phyloP scores from a whole-genome alignment of 2,888 invertebrate species.

The Arrhopalites spinosus region DNA sequence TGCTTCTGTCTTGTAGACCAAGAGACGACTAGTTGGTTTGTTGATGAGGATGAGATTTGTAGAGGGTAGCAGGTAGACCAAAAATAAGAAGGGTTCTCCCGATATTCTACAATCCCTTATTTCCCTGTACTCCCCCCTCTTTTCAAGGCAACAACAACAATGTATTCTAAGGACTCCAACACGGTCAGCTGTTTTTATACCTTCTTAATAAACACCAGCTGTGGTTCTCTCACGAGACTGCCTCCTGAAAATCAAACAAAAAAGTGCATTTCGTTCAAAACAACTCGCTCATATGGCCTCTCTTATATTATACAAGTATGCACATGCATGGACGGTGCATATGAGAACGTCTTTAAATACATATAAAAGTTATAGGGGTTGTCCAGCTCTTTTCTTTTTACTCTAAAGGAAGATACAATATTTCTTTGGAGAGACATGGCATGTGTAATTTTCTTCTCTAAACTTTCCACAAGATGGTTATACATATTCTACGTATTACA shows the following conservation, averaged over 20 bases:
- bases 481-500: too few species aligned
- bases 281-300: neutral
- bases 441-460: too few species aligned
- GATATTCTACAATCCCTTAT: too few species aligned
- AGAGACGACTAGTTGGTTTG: too few species aligned
- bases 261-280: constrained; percentile 18
- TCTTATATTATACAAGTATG: neutral
- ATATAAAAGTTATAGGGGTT: neutral
- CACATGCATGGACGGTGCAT: neutral
- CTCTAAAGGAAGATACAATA: too few species aligned
- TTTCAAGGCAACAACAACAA: neutral
- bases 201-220: constrained; percentile 20
- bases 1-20: too few species aligned
- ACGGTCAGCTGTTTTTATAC: constrained; percentile 18
- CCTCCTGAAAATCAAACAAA: constrained; percentile 8
- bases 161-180: neutral
- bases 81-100: neutral
- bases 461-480: too few species aligned
- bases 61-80: neutral
- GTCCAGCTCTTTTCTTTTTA: neutral
- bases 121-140: too few species aligned
- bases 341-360: neutral
- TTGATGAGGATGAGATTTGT: neutral
- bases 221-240: neutral
- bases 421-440: too few species aligned